Conservation (phyloP, 2,888 invertebrate species). For the Agrotis segetum region DNA sequence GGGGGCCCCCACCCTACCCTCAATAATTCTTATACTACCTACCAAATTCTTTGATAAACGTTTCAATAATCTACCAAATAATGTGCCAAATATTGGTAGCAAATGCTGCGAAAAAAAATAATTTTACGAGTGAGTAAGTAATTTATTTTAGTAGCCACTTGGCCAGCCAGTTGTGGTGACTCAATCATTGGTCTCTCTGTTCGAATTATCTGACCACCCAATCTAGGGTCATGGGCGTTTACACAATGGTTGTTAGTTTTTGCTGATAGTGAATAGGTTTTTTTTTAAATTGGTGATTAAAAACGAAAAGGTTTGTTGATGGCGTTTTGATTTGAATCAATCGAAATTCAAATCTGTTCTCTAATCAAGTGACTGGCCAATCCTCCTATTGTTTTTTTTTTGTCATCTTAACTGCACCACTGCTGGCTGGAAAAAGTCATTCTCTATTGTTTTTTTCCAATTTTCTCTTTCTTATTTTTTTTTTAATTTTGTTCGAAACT, state of each 20-base stretch:
- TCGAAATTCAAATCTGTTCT: no score
- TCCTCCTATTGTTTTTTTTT: no score
- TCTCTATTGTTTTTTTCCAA: no score
- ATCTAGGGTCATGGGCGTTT: conserved; percentile 54
- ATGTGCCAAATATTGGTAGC: conserved; percentile 4
- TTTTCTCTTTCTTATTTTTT: no score
- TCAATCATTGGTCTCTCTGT: conserved; percentile 32
- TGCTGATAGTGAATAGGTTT: conserved; percentile 5
- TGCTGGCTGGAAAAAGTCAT: no score
- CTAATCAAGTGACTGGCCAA: no score
- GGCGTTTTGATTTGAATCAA: background rate
- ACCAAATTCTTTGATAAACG: background rate
- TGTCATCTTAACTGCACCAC: no score
- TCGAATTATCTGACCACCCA: conserved; percentile 33
- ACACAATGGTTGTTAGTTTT: conserved; percentile 10
- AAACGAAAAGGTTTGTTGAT: no score
- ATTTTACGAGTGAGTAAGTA: conserved; percentile 35
- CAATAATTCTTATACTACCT: no score
- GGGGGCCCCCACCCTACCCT: no score
- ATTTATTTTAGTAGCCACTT: conserved; percentile 34
- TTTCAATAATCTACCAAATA: background rate
- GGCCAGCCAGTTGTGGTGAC: conserved; percentile 34
- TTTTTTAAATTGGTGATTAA: conserved; percentile 10
- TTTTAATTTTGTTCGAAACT: no score
- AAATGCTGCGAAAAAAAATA: conserved; percentile 15